Percentiles rank a stretch among this genome's conserved stretches.
phyloP scores from a whole-genome alignment of 2,888 invertebrate genomes.

The Sympetrum striolatum region DNA sequence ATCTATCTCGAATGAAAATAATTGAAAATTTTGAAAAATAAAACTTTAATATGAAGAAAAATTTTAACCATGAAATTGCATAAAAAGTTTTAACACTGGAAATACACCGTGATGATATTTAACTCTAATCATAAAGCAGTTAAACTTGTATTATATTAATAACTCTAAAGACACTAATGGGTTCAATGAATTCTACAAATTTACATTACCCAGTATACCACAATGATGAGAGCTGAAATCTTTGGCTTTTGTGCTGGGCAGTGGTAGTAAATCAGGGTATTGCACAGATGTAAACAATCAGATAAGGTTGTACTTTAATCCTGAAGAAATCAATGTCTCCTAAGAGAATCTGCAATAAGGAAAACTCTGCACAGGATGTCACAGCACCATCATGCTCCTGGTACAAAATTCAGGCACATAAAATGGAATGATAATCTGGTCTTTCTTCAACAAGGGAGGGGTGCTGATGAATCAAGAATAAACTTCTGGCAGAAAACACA shows the following conservation, averaged over 20 bases:
- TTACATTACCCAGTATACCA: slow-evolving; percentile 18
- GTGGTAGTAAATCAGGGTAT: slow-evolving; percentile 28
- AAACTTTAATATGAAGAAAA: neutral
- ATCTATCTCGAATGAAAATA: neutral
- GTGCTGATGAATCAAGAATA: slow-evolving; percentile 8
- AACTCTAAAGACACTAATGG: neutral
- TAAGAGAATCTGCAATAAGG: neutral
- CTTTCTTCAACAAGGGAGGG: slow-evolving; percentile 8
- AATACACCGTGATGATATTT: neutral
- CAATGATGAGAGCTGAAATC: slow-evolving; percentile 40
- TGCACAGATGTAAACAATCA: slow-evolving; percentile 14
- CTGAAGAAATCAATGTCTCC: neutral
- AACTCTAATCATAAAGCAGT: neutral
- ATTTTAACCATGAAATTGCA: neutral
- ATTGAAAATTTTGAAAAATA: neutral
- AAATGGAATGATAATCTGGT: slow-evolving; percentile 5
- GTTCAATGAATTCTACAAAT: slow-evolving; percentile 21
- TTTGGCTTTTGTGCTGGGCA: slow-evolving; percentile 43
- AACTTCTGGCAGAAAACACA: slow-evolving; percentile 25
- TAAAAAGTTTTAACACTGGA: neutral
- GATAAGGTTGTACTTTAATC: neutral
- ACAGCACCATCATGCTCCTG: neutral
- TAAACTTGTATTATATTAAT: neutral
- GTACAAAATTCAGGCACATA: neutral
- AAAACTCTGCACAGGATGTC: neutral